Evolutionary conservation across 1,140 invertebrate species (phyloP).

Genomic region (Heterodera schachtii): DNA sequence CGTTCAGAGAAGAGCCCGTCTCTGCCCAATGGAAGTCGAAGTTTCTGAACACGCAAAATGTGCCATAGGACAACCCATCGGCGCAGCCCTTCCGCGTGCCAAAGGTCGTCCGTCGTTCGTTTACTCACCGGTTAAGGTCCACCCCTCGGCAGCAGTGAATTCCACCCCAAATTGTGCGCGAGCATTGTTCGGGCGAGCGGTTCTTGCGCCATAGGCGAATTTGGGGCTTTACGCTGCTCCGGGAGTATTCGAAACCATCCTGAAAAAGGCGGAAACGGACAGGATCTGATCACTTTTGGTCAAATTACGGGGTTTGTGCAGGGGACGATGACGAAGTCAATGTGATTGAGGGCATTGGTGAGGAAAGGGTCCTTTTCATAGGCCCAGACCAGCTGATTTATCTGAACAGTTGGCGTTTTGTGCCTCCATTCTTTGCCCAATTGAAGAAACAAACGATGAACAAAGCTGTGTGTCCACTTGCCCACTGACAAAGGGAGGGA

Average conservation of each 20-base stretch:
- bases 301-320: slow-evolving; percentile 75
- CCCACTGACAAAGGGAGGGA: slow-evolving; percentile 46
- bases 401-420: slow-evolving; percentile 7
- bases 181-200: slow-evolving; percentile 62
- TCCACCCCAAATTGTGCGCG: slow-evolving; percentile 54
- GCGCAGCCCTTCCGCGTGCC: too few relatives aligned
- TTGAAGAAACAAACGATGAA: slow-evolving; percentile 56
- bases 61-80: too few relatives aligned
- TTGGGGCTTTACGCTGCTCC: slow-evolving; percentile 50
- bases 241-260: slow-evolving; percentile 54
- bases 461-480: slow-evolving; percentile 63
- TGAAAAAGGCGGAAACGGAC: not conserved
- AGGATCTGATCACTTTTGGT: slow-evolving; percentile 51
- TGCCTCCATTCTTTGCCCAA: slow-evolving; percentile 11
- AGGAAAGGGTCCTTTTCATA: slow-evolving; percentile 65
- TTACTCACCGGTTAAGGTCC: slow-evolving; percentile 54
- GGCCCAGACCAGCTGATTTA: slow-evolving; percentile 52
- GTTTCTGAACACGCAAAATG: slow-evolving; percentile 35
- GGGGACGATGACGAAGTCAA: slow-evolving; percentile 73
- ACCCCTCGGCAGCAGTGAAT: slow-evolving; percentile 62
- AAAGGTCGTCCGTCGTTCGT: too few relatives aligned
- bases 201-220: slow-evolving; percentile 62
- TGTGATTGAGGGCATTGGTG: slow-evolving; percentile 63
- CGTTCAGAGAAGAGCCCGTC: slow-evolving; percentile 56
- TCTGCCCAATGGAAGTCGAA: slow-evolving; percentile 65